Conservation (phyloP, 2,797 vertebrate species). For the Sebastes ruberrimus region DNA sequence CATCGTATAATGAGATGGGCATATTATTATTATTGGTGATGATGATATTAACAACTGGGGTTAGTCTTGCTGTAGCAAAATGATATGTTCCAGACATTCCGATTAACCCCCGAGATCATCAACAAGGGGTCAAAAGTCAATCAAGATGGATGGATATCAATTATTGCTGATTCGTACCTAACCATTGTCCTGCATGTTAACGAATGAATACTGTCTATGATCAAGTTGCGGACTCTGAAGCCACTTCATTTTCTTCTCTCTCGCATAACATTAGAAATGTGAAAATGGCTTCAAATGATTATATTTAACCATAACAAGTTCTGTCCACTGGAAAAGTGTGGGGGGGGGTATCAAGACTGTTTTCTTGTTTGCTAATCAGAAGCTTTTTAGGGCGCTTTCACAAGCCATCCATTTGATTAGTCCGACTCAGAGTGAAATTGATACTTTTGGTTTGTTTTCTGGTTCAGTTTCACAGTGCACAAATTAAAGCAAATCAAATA, state of each 20-base stretch:
- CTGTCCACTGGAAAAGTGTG: not conserved
- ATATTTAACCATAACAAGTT: slow-evolving; percentile 2
- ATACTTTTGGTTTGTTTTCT: not conserved
- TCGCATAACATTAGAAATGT: slow-evolving; percentile 22
- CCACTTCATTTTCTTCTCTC: not conserved
- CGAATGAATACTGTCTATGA: slow-evolving; percentile 47
- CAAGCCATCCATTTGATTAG: not conserved
- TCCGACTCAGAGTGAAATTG: not conserved
- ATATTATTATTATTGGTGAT: slow-evolving; percentile 58
- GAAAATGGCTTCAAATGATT: slow-evolving; percentile 27
- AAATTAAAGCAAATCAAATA: not conserved
- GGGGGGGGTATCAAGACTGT: not conserved
- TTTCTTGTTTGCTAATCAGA: slow-evolving; percentile 19
- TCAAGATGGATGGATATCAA: slow-evolving; percentile 45
- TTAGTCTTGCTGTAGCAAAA: slow-evolving; percentile 22
- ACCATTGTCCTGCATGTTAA: slow-evolving; percentile 67
- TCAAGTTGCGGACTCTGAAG: slow-evolving; percentile 35
- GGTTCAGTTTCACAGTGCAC: not conserved
- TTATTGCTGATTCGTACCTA: slow-evolving; percentile 63
- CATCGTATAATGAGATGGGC: slow-evolving; percentile 47
- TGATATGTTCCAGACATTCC: slow-evolving; percentile 23
- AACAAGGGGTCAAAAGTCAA: slow-evolving; percentile 34
- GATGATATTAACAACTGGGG: slow-evolving; percentile 54
- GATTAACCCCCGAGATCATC: slow-evolving; percentile 44
- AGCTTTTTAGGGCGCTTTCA: not conserved